Conservation (phyloP, 2,113 vertebrate species). For the Tiliqua scincoides region DNA sequence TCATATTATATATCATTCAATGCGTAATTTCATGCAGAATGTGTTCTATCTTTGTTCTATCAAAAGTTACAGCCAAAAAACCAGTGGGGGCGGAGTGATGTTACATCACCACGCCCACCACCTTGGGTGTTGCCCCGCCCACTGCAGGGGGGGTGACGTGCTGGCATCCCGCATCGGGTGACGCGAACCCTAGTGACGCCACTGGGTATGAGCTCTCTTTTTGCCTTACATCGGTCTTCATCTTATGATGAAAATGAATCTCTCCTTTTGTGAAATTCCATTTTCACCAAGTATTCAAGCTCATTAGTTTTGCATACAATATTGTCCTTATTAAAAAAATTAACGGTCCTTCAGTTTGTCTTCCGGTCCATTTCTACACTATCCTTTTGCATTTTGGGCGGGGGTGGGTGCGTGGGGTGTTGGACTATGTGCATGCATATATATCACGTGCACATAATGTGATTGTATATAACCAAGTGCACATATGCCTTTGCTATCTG, state of each 20-base stretch:
- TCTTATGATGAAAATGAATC: neutral
- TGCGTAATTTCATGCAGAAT: too few species aligned
- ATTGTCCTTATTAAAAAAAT: slow-evolving; percentile 11
- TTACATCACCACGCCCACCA: too few species aligned
- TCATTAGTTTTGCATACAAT: neutral
- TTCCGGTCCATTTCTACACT: slow-evolving; percentile 45
- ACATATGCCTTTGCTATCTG: slow-evolving; percentile 41
- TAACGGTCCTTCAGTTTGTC: slow-evolving; percentile 31
- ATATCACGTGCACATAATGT: neutral
- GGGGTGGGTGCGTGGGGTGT: neutral
- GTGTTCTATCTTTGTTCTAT: too few species aligned
- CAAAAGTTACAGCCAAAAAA: too few species aligned
- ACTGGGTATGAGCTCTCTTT: neutral
- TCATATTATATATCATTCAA: too few species aligned
- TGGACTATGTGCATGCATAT: too few species aligned
- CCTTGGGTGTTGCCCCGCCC: too few species aligned
- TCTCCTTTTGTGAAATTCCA: too few species aligned
- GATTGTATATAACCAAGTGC: neutral
- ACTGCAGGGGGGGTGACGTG: too few species aligned
- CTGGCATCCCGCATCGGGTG: too few species aligned
- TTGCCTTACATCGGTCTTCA: neutral
- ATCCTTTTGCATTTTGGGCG: neutral
- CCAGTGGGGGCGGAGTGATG: too few species aligned
- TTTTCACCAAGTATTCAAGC: neutral
- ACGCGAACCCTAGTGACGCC: too few species aligned